Conservation (phyloP, 1,140 invertebrate species). For the Drosophila carrolli region DNA sequence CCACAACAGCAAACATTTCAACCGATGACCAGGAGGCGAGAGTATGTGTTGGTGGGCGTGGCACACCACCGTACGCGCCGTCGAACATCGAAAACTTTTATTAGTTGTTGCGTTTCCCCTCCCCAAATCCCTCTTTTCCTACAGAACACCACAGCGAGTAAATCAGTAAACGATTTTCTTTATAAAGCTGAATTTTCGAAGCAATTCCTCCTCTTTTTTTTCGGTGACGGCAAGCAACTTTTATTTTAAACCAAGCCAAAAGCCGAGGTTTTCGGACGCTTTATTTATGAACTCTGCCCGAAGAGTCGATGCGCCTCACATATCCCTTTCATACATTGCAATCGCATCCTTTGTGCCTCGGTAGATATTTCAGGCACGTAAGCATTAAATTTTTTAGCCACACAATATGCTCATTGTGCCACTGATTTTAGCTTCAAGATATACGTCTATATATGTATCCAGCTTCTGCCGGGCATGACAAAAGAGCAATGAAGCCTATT, state of each 20-base stretch:
- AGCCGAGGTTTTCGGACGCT: constrained; percentile 49
- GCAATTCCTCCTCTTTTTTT: constrained; percentile 45
- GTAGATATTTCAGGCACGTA: constrained; percentile 66
- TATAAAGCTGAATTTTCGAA: constrained; percentile 46
- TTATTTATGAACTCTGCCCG: constrained; percentile 68
- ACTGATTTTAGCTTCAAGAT: constrained; percentile 69
- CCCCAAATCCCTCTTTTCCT: not conserved
- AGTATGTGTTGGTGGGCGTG: constrained; percentile 25
- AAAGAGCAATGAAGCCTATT: constrained; percentile 71
- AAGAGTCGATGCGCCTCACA: constrained; percentile 49
- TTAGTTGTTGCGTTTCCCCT: constrained; percentile 46
- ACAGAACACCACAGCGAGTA: constrained; percentile 44
- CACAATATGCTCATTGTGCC: constrained; percentile 64
- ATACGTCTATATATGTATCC: constrained; percentile 32
- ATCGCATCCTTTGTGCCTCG: constrained; percentile 36
- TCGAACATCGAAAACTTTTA: constrained; percentile 61
- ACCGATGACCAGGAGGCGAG: constrained; percentile 36
- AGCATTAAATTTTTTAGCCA: constrained; percentile 65
- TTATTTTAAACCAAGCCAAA: constrained; percentile 64
- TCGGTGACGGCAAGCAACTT: constrained; percentile 40
- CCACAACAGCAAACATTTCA: constrained; percentile 67
- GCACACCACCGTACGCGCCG: constrained; percentile 29
- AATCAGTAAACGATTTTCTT: constrained; percentile 71
- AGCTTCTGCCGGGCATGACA: constrained; percentile 52
- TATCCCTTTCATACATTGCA: constrained; percentile 45